A percentile compares a stretch with the other conserved stretches of the same genome.
phyloP scores from a whole-genome alignment of 2,888 invertebrate species.

The Tyria jacobaeae region DNA sequence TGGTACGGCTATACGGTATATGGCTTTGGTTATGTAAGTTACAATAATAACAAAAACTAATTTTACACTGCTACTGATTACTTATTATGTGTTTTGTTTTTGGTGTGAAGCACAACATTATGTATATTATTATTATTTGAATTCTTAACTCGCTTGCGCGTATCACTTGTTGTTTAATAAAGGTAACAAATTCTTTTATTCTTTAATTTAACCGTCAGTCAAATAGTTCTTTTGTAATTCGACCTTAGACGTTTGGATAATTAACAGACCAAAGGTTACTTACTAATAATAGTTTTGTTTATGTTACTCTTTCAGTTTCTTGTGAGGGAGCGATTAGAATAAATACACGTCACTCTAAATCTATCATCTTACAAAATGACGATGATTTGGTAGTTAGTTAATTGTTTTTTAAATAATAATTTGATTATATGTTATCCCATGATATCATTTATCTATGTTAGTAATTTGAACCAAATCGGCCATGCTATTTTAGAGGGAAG shows the following conservation, averaged over 20 bases:
- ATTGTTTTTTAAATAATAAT: not conserved
- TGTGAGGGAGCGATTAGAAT: slow-evolving; percentile 16
- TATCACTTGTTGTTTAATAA: not conserved
- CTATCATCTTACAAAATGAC: slow-evolving; percentile 2
- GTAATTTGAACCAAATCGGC: not conserved
- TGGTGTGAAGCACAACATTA: no score
- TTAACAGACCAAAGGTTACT: slow-evolving; percentile 50
- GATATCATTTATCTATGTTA: not conserved
- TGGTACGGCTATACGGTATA: no score
- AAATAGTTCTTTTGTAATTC: slow-evolving; percentile 65
- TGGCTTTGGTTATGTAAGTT: no score
- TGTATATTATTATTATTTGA: not conserved
- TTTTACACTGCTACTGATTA: no score
- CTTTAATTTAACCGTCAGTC: slow-evolving; percentile 65
- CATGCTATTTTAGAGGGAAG: not conserved
- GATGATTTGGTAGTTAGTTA: not conserved
- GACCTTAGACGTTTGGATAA: slow-evolving; percentile 59
- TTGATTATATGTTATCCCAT: no score
- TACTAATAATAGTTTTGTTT: slow-evolving; percentile 50
- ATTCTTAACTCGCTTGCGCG: slow-evolving; percentile 4
- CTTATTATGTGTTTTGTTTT: no score
- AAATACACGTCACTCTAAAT: slow-evolving; percentile 15
- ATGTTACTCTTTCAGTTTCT: slow-evolving; percentile 41
- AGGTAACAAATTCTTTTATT: slow-evolving; percentile 54
- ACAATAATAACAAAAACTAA: no score